phyloP scores from a whole-genome alignment of 2,888 invertebrate genomes.

The Monochamus alternatus region DNA sequence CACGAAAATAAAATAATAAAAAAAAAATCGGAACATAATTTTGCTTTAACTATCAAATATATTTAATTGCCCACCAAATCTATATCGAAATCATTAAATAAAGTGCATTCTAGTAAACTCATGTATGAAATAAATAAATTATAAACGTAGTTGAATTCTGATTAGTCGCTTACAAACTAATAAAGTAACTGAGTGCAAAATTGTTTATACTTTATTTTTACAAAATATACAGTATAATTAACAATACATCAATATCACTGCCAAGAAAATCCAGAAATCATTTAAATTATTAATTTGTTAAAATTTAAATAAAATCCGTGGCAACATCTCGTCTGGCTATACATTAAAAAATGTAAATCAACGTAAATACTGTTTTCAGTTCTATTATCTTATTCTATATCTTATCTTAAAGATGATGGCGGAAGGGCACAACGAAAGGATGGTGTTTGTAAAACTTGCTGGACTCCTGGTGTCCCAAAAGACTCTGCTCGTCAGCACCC shows the following conservation, averaged over 20 bases:
- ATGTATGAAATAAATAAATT: too few relatives aligned
- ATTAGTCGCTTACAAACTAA: too few relatives aligned
- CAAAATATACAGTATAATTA: not conserved
- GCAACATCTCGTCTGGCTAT: not conserved
- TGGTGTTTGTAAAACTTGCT: constrained; percentile 74
- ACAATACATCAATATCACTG: not conserved
- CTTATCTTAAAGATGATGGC: constrained; percentile 42
- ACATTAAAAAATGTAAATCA: not conserved
- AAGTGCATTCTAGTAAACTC: too few relatives aligned
- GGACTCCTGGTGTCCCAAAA: constrained; percentile 77
- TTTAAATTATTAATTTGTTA: not conserved
- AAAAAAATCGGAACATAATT: too few relatives aligned
- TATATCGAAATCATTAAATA: too few relatives aligned
- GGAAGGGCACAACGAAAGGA: constrained; percentile 73
- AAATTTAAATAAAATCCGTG: not conserved
- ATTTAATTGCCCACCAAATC: too few relatives aligned
- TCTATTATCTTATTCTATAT: not conserved
- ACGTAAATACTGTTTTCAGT: constrained; percentile 10
- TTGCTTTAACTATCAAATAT: too few relatives aligned
- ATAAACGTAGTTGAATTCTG: too few relatives aligned
- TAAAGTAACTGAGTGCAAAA: not conserved
- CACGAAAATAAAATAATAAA: too few relatives aligned
- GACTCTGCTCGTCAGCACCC: constrained; percentile 76
- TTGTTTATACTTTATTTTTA: not conserved
- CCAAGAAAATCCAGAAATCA: not conserved